Evolutionary conservation across 1,140 invertebrate species (phyloP).

Genomic region (Teleogryllus occipitalis): DNA sequence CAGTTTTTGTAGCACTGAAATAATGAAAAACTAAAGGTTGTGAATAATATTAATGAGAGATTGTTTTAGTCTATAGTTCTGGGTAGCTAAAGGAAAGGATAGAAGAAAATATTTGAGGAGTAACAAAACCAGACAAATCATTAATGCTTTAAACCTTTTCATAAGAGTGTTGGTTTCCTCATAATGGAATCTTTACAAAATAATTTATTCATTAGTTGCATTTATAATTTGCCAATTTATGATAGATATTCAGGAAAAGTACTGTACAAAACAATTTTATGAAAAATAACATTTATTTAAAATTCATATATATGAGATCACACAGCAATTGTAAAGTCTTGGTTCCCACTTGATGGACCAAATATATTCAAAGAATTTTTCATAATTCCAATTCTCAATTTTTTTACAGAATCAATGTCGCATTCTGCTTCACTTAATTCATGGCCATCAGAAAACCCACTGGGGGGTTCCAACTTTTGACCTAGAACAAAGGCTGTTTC

Average conservation of each 20-base stretch:
- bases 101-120: too few relatives aligned
- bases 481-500: constrained; percentile 30
- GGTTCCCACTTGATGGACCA: constrained; percentile 28
- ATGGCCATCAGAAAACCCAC: constrained; percentile 38
- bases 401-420: constrained; percentile 39
- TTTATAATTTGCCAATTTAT: not conserved
- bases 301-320: constrained; percentile 25
- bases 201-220: not conserved
- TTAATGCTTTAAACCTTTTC: too few relatives aligned
- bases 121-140: too few relatives aligned
- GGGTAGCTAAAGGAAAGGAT: too few relatives aligned
- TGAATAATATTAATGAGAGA: too few relatives aligned
- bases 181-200: not conserved
- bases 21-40: too few relatives aligned
- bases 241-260: not conserved
- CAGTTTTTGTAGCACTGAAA: too few relatives aligned
- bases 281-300: constrained; percentile 6
- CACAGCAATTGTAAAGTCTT: constrained; percentile 41
- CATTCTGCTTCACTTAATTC: constrained; percentile 42
- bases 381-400: constrained; percentile 33
- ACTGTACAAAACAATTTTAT: constrained; percentile 1
- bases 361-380: constrained; percentile 22
- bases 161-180: too few relatives aligned
- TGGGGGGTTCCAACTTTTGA: constrained; percentile 37
- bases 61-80: too few relatives aligned